Evolutionary conservation across 2,113 vertebrate genomes (phyloP).

Genomic region (Scalopus aquaticus): DNA sequence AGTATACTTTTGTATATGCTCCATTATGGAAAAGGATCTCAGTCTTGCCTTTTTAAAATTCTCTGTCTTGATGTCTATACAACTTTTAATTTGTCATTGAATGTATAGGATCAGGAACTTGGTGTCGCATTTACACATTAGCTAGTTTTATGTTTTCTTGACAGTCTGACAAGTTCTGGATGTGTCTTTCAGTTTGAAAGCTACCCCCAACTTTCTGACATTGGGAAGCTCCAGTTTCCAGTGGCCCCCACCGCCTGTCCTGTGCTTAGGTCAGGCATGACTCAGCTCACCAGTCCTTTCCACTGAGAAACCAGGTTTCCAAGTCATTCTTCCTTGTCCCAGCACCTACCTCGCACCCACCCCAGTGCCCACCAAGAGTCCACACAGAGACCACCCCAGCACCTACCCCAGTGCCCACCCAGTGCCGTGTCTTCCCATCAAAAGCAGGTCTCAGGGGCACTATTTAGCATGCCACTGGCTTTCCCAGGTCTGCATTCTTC

Average conservation of each 20-base stretch:
- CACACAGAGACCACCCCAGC: neutral
- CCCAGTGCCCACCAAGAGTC: no score
- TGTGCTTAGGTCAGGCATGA: neutral
- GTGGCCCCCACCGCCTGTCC: no score
- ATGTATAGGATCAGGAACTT: neutral
- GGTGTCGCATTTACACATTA: neutral
- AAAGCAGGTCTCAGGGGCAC: neutral
- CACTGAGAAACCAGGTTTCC: neutral
- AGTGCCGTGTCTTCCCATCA: rapidly evolving
- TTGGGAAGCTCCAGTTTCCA: neutral
- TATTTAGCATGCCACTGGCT: neutral
- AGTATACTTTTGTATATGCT: no score
- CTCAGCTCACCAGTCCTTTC: neutral
- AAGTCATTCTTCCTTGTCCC: neutral
- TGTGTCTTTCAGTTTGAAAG: neutral
- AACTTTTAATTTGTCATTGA: neutral
- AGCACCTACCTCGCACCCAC: neutral
- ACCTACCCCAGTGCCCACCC: neutral
- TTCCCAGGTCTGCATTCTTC: neutral
- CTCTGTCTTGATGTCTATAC: neutral
- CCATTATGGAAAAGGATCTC: neutral
- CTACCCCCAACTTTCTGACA: neutral
- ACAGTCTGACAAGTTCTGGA: neutral
- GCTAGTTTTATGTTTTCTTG: neutral
- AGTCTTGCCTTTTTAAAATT: neutral